These are phyloP conservation scores for Rhinichthys osculus DNA, from an alignment of 2,797 vertebrate species.

Conservation along the genomic window DNA sequence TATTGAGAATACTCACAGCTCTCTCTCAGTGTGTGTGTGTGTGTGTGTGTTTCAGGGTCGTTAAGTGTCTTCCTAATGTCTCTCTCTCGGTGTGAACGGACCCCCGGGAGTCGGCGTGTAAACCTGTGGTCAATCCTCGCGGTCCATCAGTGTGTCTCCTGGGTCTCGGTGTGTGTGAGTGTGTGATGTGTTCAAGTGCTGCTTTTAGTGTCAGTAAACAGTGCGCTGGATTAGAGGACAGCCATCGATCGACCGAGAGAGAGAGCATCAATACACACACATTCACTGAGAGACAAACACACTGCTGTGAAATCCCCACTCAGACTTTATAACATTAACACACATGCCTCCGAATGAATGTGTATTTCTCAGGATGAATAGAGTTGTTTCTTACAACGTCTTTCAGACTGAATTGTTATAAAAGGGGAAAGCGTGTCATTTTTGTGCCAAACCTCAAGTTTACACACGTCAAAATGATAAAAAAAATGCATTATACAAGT, in stretches of 20 bases:
- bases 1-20: neutral
- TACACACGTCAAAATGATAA: neutral
- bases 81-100: conserved; percentile 12
- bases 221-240: conserved; percentile 18
- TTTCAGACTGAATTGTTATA: neutral
- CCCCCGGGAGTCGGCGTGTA: neutral
- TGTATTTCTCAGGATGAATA: neutral
- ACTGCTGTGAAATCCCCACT: conserved; percentile 15
- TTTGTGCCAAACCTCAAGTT: neutral
- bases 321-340: conserved; percentile 10
- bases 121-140: neutral
- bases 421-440: neutral
- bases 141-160: conserved; percentile 17
- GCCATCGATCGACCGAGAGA: conserved; percentile 20
- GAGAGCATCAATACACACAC: conserved; percentile 16
- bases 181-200: conserved; percentile 10
- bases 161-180: neutral
- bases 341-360: neutral
- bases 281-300: neutral
- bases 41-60: conserved; percentile 6
- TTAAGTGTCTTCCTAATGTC: conserved; percentile 22
- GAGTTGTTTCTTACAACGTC: neutral
- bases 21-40: neutral
- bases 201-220: conserved; percentile 33
- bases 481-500: neutral